These are phyloP conservation scores for Listrodromus nycthemerus DNA, from an alignment of 2,888 invertebrate species.

Conservation along the genomic window DNA sequence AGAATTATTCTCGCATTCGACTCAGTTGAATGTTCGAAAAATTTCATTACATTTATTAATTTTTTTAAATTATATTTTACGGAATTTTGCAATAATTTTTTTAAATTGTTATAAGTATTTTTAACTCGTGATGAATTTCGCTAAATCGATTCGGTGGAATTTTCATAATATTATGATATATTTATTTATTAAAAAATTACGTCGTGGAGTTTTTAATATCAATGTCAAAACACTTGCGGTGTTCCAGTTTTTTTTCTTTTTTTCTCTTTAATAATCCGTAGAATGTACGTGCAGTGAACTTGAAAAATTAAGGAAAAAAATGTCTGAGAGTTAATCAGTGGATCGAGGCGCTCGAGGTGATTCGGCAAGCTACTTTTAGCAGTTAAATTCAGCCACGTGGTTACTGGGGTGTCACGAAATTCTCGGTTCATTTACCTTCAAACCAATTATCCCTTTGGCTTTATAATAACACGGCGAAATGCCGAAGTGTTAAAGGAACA, in stretches of 20 bases:
- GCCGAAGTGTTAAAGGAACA: conserved; percentile 43
- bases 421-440: conserved; percentile 61
- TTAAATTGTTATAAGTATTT: no score
- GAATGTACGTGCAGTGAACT: neutral
- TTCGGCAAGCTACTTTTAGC: conserved; percentile 44
- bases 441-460: conserved; percentile 11
- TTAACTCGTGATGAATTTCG: no score
- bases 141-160: no score
- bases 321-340: conserved; percentile 65
- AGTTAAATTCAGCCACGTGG: conserved; percentile 63
- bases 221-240: no score
- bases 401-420: conserved; percentile 71
- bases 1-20: neutral
- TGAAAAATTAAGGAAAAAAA: neutral
- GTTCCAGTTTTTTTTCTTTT: no score
- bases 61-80: no score
- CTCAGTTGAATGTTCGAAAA: no score
- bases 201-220: no score
- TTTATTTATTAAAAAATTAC: no score
- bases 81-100: no score
- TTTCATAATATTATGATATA: no score
- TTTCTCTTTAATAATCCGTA: neutral
- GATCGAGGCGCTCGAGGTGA: conserved; percentile 73
- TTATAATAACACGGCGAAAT: conserved; percentile 45
- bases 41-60: no score